A percentile compares a stretch with the other conserved stretches of the same genome.
phyloP scores from a whole-genome alignment of 2,113 vertebrate species.

The Phalacrocorax carbo region DNA sequence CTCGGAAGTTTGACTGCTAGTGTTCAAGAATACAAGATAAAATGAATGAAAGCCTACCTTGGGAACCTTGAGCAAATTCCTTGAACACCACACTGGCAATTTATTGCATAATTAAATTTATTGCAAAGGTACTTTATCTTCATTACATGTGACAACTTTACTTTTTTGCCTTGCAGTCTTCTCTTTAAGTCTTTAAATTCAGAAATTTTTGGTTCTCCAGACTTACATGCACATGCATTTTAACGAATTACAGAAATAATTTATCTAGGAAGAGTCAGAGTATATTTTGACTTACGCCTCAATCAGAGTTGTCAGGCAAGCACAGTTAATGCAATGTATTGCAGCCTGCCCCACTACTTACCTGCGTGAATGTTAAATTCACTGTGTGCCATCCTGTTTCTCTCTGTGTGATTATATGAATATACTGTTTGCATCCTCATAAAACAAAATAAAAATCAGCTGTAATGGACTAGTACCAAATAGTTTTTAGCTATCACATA shows the following conservation, averaged over 20 bases:
- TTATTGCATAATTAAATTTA: slow-evolving; percentile 73
- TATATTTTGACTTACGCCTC: neutral
- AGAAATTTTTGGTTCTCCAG: neutral
- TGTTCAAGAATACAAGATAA: slow-evolving; percentile 57
- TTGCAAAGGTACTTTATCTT: slow-evolving; percentile 71
- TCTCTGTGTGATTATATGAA: neutral
- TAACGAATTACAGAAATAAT: slow-evolving; percentile 7
- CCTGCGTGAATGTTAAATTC: neutral
- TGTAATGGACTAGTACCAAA: neutral
- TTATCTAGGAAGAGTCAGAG: neutral
- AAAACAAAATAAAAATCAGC: neutral
- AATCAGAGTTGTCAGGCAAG: slow-evolving; percentile 39
- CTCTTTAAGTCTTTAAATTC: slow-evolving; percentile 27
- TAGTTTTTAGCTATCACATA: neutral
- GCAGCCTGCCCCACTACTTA: neutral
- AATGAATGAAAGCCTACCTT: slow-evolving; percentile 36
- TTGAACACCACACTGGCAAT: slow-evolving; percentile 48
- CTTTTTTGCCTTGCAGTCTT: neutral
- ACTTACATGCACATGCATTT: neutral
- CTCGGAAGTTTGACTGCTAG: slow-evolving; percentile 44
- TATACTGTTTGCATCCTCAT: neutral
- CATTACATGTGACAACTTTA: slow-evolving; percentile 65
- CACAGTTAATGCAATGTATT: neutral
- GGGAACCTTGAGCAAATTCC: slow-evolving; percentile 63
- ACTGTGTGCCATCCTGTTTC: neutral